Conservation (phyloP, 2,797 vertebrate species). For the Cyclopterus lumpus region DNA sequence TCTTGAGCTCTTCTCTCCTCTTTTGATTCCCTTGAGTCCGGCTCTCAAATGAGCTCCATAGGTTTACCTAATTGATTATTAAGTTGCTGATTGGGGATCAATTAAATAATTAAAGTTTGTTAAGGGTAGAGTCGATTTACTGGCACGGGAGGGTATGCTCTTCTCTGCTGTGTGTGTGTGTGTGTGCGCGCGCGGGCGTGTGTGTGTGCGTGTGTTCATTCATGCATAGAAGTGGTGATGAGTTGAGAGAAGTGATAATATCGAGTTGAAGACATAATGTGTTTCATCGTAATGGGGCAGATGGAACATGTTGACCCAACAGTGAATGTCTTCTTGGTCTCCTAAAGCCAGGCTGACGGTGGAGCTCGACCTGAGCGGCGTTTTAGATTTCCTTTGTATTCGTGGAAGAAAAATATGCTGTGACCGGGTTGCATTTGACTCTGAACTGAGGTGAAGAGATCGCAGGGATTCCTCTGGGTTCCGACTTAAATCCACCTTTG, state of each 20-base stretch:
- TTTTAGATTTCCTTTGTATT: slow-evolving; percentile 31
- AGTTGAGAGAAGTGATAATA: slow-evolving; percentile 35
- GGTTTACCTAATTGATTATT: slow-evolving; percentile 87
- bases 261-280: slow-evolving; percentile 28
- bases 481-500: slow-evolving; percentile 10
- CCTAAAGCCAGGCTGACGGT: slow-evolving; percentile 25
- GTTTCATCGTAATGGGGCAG: slow-evolving; percentile 25
- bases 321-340: not conserved
- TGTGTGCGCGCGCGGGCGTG: slow-evolving; percentile 16
- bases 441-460: not conserved
- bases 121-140: slow-evolving; percentile 75
- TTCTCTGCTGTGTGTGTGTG: slow-evolving; percentile 14
- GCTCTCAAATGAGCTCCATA: slow-evolving; percentile 72
- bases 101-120: slow-evolving; percentile 86
- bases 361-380: not conserved
- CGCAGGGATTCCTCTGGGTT: not conserved
- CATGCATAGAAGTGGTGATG: slow-evolving; percentile 7
- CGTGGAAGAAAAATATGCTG: not conserved
- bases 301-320: not conserved
- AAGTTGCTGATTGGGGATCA: slow-evolving; percentile 84
- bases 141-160: slow-evolving; percentile 48
- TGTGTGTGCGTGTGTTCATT: slow-evolving; percentile 15
- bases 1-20: slow-evolving; percentile 15
- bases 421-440: slow-evolving; percentile 6
- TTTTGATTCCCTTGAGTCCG: slow-evolving; percentile 52